Conservation (phyloP, 2,113 vertebrate species). For the Phodopus roborovskii region DNA sequence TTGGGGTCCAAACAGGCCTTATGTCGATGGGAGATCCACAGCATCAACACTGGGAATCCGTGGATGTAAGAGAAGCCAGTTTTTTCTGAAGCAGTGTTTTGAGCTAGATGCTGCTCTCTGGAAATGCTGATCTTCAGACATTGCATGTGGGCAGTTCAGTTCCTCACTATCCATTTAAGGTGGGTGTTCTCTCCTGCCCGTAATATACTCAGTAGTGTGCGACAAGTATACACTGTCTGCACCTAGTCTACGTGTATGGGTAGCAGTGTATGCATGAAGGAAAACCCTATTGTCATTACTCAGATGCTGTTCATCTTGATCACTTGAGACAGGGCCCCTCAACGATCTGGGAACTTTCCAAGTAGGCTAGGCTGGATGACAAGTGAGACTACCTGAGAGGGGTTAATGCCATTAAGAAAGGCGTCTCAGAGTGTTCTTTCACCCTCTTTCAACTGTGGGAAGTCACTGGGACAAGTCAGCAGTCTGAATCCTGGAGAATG, state of each 20-base stretch:
- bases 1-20: background rate
- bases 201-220: background rate
- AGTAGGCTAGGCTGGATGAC: background rate
- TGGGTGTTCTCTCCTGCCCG: background rate
- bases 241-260: background rate
- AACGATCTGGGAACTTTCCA: background rate
- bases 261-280: background rate
- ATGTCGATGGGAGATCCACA: background rate
- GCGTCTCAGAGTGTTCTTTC: background rate
- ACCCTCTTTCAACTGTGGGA: background rate
- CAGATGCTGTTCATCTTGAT: background rate
- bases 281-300: background rate
- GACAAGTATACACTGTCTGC: background rate
- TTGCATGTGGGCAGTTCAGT: background rate
- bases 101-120: background rate
- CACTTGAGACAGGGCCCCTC: background rate
- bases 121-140: background rate
- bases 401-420: background rate
- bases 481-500: background rate
- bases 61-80: background rate
- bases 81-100: background rate
- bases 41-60: background rate
- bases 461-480: background rate
- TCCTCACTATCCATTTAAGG: background rate
- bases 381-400: background rate